Base-by-base conservation (phyloP, 2,113 vertebrate species). In the Struthio camelus region DNA sequence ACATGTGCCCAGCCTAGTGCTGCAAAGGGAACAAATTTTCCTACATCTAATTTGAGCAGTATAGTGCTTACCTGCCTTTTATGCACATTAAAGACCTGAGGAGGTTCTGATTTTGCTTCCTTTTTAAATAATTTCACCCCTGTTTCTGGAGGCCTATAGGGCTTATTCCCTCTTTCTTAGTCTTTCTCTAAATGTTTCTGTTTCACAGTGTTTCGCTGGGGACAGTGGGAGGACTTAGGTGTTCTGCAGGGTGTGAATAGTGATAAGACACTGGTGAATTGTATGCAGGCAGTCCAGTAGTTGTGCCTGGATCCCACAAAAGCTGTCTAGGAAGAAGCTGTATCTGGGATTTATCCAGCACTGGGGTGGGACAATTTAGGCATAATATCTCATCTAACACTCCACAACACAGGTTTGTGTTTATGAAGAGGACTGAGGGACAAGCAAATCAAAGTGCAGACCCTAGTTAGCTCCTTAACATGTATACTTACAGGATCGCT, bases 361-460 rank as follows among this genome's bases (percentile, higher is more conserved):
- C 3, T 25, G 28, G 65, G 9, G 6, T 51, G 42, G 91, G 38
- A 5, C 1, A 50, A 12, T 59, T 87, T 46, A 76, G 24, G 10
- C 0, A 1, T 69, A 87, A 82, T 14, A 7, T 32, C 14, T 10
- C 23, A 25, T 0, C 0, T 46, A 76, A 59, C n/a, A 50, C 27
- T 84, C 61, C 50, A 5, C 3, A 83, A 64, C 71, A 67, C 8
- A 36, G 3, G 1, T 69, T 87, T 87, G 7, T 79, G 19, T 27
- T 70, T 85, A 50, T n/a, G 42, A 18, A 34, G 2, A 54, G 10
- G 34, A 72, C 9, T 36, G 20, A 76, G 36, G 20, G 66, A 69
- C 5, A 72, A 71, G 7, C 6, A 85, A 79, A 71, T 4, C 1
- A 6, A 67, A 10, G 6, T 50, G 34, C 13, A 58, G 56, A n/a